Evolutionary conservation across 2,113 vertebrate genomes (phyloP), one percentile per base, ranked within the genome.

Genomic region (Centropristis striata): DNA sequence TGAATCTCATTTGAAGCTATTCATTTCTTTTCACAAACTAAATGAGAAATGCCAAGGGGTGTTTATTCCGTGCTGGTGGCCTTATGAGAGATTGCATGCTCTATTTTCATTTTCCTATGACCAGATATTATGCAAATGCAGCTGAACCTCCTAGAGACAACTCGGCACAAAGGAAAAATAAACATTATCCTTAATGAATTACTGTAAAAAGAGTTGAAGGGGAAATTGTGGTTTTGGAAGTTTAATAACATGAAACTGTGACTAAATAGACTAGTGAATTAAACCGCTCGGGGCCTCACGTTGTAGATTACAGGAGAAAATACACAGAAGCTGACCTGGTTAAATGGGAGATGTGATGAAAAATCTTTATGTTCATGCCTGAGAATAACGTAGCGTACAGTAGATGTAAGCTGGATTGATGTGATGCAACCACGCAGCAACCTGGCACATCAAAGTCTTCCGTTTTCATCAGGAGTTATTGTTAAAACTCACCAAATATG

Each of bases 1-100:
- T 69, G 68, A 89, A 86, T 90, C 92, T 93, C 74, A 92, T 93
- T 91, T 84, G 25, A 79, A 81, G 73, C 83, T 80, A 86, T 93
- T 90, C 75, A 83, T 91, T 91, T 92, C 66, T 81, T 86, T 80
- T 85, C 66, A 59, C 60, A 81, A 71, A 66, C 73, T 70, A 91
- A 92, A 93, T 85, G 68, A 93, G 77, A 92, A 86, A 84, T 74
- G 66, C 86, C 82, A 50, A 14, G 25, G 67, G 87, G 47, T 81
- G 74, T 92, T 90, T 87, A 86, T 90, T 84, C 80, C 72, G 78
- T 87, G 65, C 69, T 46, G 57, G 51, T 47, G 60, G 71, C 58
- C 69, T 72, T 81, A 39, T 80, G 82, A 85, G 58, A 86, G 58
- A 88, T 61, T 44, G 51, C 50, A 70, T 8, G 37, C 41, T 39